A percentile compares a stretch with the other conserved stretches of the same genome.
phyloP scores from a whole-genome alignment of 2,888 invertebrate genomes.

The Drosophila prolongata region DNA sequence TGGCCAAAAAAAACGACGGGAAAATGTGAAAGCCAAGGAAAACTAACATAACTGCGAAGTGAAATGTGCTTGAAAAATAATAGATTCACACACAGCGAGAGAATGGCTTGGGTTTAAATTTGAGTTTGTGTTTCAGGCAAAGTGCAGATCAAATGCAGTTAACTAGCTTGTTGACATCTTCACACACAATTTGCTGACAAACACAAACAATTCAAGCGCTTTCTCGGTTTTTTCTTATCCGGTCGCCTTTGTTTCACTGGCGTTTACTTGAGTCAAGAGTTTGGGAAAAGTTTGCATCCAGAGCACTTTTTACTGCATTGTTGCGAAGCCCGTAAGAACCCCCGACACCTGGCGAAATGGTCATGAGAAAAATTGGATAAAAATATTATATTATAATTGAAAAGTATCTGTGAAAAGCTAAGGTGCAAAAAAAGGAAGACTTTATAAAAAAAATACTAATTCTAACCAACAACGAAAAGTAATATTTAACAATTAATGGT shows the following conservation, averaged over 20 bases:
- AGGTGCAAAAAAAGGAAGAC: too few species aligned
- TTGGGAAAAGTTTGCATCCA: slow-evolving; percentile 15
- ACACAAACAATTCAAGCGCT: slow-evolving; percentile 25
- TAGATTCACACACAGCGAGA: slow-evolving; percentile 31
- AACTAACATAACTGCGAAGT: slow-evolving; percentile 46
- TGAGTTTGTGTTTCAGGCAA: slow-evolving; percentile 40
- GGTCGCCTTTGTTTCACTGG: slow-evolving; percentile 11
- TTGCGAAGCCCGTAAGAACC: slow-evolving; percentile 13
- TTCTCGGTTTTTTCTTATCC: slow-evolving; percentile 1
- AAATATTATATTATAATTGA: too few species aligned
- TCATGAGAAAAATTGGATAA: neutral
- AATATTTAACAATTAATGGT: too few species aligned
- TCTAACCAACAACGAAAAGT: too few species aligned
- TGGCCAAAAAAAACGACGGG: slow-evolving; percentile 21
- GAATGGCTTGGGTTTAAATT: slow-evolving; percentile 17
- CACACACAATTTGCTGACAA: slow-evolving; percentile 51
- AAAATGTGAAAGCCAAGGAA: slow-evolving; percentile 51
- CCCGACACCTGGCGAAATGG: slow-evolving; percentile 13
- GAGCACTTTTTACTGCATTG: slow-evolving; percentile 4
- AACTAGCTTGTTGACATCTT: slow-evolving; percentile 68
- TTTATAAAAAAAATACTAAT: too few species aligned
- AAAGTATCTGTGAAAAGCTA: too few species aligned
- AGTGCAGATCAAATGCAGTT: slow-evolving; percentile 70
- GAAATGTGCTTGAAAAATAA: slow-evolving; percentile 53
- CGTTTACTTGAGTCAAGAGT: slow-evolving; percentile 7